Evolutionary conservation across 2,113 vertebrate genomes (phyloP).

Genomic region (Paratilapia polleni): DNA sequence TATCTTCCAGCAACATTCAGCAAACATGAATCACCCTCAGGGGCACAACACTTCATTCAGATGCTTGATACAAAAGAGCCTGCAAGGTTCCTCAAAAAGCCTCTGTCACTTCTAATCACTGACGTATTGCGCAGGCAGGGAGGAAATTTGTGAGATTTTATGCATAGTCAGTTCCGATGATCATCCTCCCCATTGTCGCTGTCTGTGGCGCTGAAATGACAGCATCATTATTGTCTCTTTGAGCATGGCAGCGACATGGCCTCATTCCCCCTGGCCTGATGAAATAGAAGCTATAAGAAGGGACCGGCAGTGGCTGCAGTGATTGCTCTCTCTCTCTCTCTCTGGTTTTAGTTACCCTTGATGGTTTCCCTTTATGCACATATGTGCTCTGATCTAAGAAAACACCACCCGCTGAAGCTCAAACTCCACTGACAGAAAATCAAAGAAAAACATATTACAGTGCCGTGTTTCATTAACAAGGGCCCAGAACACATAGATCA

Average conservation of each 20-base stretch:
- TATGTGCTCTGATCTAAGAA: constrained; percentile 22
- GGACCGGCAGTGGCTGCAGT: background rate
- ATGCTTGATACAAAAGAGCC: constrained; percentile 47
- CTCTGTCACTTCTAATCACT: constrained; percentile 72
- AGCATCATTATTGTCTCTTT: constrained; percentile 65
- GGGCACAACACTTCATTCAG: constrained; percentile 50
- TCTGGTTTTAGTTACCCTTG: constrained; percentile 18
- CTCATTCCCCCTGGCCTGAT: constrained; percentile 53
- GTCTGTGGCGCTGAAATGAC: constrained; percentile 65
- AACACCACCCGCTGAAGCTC: background rate
- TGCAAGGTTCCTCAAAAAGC: constrained; percentile 44
- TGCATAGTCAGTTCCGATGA: constrained; percentile 76
- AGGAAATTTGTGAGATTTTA: constrained; percentile 72
- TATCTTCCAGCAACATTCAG: constrained; percentile 25
- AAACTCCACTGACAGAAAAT: constrained; percentile 13
- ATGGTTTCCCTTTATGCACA: constrained; percentile 34
- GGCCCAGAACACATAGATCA: background rate
- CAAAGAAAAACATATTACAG: constrained; percentile 1
- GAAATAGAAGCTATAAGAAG: constrained; percentile 46
- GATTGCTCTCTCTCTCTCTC: constrained; percentile 31
- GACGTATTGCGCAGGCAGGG: constrained; percentile 51
- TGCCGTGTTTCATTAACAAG: background rate
- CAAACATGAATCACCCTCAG: constrained; percentile 46
- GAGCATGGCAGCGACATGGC: constrained; percentile 51
- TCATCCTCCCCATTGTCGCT: constrained; percentile 54